Conservation (phyloP, 2,888 invertebrate species). For the Pandemis cinnamomeana region DNA sequence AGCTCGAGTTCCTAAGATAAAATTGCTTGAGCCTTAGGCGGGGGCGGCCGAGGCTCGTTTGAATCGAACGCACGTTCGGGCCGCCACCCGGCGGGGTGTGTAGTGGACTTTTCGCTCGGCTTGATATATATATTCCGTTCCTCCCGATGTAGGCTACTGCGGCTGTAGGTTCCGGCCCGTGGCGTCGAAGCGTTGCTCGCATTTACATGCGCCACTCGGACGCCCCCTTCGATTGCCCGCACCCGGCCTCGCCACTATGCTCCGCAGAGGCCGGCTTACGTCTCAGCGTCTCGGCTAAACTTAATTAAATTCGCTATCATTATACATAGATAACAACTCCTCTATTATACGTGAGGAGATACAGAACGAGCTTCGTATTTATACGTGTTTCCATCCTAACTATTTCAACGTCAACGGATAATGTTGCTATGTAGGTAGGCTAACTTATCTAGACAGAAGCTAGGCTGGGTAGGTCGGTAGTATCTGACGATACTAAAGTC, state of each 20-base stretch:
- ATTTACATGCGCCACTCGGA: conserved; percentile 74
- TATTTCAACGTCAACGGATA: conserved; percentile 1
- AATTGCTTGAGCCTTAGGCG: conserved; percentile 55
- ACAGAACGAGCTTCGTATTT: conserved; percentile 18
- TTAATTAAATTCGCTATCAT: conserved; percentile 64
- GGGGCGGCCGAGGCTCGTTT: conserved; percentile 77
- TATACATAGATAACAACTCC: conserved; percentile 38
- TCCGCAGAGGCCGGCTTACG: conserved; percentile 46
- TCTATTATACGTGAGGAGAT: conserved; percentile 35
- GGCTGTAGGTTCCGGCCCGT: conserved; percentile 70
- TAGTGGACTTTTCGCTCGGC: conserved; percentile 84
- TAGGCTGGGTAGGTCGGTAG: no score
- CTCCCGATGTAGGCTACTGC: conserved; percentile 78
- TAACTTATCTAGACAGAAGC: no score
- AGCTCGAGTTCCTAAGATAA: conserved; percentile 54
- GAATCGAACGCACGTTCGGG: conserved; percentile 83
- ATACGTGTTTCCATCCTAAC: conserved; percentile 3
- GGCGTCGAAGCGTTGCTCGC: conserved; percentile 58
- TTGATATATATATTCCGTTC: conserved; percentile 83
- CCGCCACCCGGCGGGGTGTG: conserved; percentile 73
- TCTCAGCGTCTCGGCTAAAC: conserved; percentile 63
- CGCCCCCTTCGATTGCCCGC: conserved; percentile 53
- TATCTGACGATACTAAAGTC: no score
- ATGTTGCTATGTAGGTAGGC: background rate
- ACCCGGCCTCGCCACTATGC: conserved; percentile 42